Evolutionary conservation across 1,140 invertebrate species (phyloP), one percentile per base, ranked within the genome.

Genomic region (Hylaeus volcanicus): DNA sequence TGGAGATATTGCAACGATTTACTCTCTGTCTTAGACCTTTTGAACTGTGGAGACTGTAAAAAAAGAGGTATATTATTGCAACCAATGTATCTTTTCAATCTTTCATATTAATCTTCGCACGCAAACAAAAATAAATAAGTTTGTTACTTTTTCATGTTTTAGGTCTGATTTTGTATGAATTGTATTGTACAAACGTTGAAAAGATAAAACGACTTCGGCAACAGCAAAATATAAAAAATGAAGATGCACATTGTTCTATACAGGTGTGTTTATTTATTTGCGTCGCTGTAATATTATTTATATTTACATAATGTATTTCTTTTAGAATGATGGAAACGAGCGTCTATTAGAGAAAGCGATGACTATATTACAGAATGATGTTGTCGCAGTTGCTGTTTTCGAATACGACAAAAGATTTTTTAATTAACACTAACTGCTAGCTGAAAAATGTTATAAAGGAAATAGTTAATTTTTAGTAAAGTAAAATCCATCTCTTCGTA

Each of bases 151-250:
- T 65, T 63, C 77, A 80, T 75, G 76, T 75, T 75, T 43, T 15
- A 92, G 91, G 91, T 45, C 79, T 92, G 11, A 86, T 92, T 81
- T 86, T 92, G 15, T 91, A 92, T 51, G 91, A 92, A 72, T 72
- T 91, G 12, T 90, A 90, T 74, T 87, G 88, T 69, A 87, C 91
- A 39, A 88, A 85, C 45, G 71, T 82, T n/a, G 91, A 92, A 79
- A 81, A 84, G 65, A 55, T 74, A 5, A 88, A 81, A 79, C 79
- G 90, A 68, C 37, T 76, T 60, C 43, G 12, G 55, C 64, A 43
- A 11, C 15, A 69, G 68, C 6, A 14, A 56, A 55, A 74, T n/a
- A 55, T 77, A 60, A 61, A 58, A 1, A 66, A 80, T 15, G 58
- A 80, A 74, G 14, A 39, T 26, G 41, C 8, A 68, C 37, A 66